These are phyloP conservation scores for Coptodon rendalli DNA, from an alignment of 2,113 vertebrate genomes.

Conservation along the genomic window DNA sequence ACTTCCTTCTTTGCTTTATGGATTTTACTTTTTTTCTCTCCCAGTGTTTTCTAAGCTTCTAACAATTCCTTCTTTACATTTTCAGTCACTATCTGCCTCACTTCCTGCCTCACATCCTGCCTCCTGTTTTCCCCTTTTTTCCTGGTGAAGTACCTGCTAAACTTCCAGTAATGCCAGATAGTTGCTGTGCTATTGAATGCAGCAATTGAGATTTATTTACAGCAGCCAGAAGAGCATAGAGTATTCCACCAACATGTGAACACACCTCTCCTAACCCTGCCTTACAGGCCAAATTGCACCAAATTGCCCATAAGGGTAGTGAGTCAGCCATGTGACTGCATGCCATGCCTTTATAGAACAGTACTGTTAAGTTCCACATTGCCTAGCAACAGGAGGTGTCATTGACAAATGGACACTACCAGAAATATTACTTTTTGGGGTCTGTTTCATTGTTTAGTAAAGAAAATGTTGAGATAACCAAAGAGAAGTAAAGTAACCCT, in stretches of 20 bases:
- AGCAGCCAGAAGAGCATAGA: neutral
- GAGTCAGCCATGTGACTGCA: neutral
- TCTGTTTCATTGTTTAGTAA: neutral
- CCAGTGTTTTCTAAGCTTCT: neutral
- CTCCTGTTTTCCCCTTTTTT: fast-evolving
- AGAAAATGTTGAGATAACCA: neutral
- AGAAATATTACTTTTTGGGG: neutral
- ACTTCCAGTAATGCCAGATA: neutral
- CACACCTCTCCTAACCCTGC: neutral
- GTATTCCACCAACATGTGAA: neutral
- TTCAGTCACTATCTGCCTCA: neutral
- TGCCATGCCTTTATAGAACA: neutral
- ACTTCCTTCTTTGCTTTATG: neutral
- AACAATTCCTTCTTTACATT: neutral
- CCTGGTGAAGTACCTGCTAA: neutral
- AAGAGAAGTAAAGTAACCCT: neutral
- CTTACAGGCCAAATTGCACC: neutral
- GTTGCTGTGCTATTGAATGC: neutral
- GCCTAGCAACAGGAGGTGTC: neutral
- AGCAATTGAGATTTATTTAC: neutral
- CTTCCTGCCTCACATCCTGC: neutral
- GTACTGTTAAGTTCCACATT: neutral
- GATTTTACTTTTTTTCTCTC: neutral
- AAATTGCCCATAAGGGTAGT: neutral
- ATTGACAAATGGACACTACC: neutral